Base-by-base conservation (phyloP, 1,140 invertebrate species). In the Apolygus lucorum region DNA sequence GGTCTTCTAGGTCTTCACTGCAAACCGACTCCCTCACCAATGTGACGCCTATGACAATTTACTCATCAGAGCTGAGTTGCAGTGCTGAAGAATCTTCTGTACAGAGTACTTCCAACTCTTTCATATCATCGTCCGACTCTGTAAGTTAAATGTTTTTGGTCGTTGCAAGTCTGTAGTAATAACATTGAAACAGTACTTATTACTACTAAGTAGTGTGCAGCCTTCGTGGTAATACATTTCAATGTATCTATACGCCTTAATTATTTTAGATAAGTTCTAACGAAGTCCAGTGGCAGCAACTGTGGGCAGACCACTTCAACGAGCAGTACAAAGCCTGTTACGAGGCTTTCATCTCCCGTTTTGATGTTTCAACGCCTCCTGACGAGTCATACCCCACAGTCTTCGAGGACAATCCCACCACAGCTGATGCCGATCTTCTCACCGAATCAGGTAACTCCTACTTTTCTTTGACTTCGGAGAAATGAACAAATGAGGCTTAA, bases 11-110 rank as follows among this genome's bases (percentile, higher is more conserved):
- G 66, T 66, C 68, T 76, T 78, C 85, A 64, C 80, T 81, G 49
- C 86, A 85, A 0, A 87, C 86, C 2, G 88, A 90, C 78, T 90
- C 88, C 1, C 87, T 90, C 85, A 89, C 88, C 17, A 88, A 89
- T 77, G 87, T 90, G 0, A 89, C 87, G 2, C 84, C 86, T 76
- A 84, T 88, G 74, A 89, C 87, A 1, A 74, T 85, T 54, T 85
- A 84, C 11, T 86, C 84, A 73, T 85, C 84, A 71, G 85, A 86
- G 75, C 81, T 84, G 0, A 84, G 82, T 69, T 85, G 83, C 52
- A 83, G 71, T 22, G 62, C 54, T 13, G 72, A 74, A 42, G 73
- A 74, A 49, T 72, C 65, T 24, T 75, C 75, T 29, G 71, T 42
- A 1, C 69, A 70, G 63, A 75, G 73, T 49, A 70, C 65, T n/a